Percentiles rank a stretch among this genome's conserved stretches.
Evolutionary conservation across 2,797 vertebrate species (phyloP).

Genomic region (Esox lucius): DNA sequence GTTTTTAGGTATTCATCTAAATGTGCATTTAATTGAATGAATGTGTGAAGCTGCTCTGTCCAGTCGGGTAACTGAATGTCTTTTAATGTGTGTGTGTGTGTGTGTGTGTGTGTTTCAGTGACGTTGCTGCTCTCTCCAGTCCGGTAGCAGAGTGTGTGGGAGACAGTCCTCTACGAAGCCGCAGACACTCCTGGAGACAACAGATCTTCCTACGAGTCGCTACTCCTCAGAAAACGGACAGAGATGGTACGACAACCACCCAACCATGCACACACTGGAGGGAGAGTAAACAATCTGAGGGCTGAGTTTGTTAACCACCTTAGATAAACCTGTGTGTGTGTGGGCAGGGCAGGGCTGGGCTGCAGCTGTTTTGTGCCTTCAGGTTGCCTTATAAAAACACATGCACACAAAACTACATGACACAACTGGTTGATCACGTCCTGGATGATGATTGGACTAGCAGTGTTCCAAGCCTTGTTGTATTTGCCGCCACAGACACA

Average conservation of each 20-base stretch:
- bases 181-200: slow-evolving; percentile 95
- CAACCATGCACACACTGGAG: not conserved
- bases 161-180: slow-evolving; percentile 80
- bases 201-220: slow-evolving; percentile 97
- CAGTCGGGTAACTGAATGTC: not conserved
- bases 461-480: too few relatives aligned
- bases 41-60: not conserved
- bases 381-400: too few relatives aligned
- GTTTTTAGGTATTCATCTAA: not conserved
- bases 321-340: too few relatives aligned
- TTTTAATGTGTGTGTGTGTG: slow-evolving; percentile 26
- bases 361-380: too few relatives aligned
- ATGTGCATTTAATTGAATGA: not conserved
- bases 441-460: too few relatives aligned
- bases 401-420: too few relatives aligned
- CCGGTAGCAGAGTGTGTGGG: slow-evolving; percentile 61
- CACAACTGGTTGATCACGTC: too few relatives aligned
- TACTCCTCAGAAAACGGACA: slow-evolving; percentile 92
- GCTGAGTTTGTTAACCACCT: too few relatives aligned
- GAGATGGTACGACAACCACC: slow-evolving; percentile 57
- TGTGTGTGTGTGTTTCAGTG: slow-evolving; percentile 73
- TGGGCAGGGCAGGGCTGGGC: too few relatives aligned
- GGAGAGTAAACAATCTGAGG: too few relatives aligned
- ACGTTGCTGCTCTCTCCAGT: slow-evolving; percentile 79
- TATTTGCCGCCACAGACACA: too few relatives aligned